Evolutionary conservation across 2,113 vertebrate genomes (phyloP).

Genomic region (Lucifuga dentata): DNA sequence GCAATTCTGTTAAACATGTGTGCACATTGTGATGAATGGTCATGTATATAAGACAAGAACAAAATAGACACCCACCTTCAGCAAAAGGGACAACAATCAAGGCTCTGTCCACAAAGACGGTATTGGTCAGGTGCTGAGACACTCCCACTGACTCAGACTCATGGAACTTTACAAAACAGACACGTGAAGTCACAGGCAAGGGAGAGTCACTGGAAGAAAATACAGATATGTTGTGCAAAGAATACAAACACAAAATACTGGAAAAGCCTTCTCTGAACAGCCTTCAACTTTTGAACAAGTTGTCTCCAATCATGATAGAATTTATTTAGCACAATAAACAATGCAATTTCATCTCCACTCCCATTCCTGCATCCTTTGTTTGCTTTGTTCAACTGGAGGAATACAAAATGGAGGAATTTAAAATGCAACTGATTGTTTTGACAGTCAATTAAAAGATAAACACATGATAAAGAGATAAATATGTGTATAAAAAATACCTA

Average conservation of each 20-base stretch:
- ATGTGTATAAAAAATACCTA: too few species aligned
- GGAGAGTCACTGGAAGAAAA: slow-evolving; percentile 96
- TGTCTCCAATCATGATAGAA: slow-evolving; percentile 23
- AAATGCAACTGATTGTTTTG: too few species aligned
- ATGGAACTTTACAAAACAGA: slow-evolving; percentile 99
- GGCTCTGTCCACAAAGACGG: slow-evolving; percentile 99
- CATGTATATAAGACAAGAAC: slow-evolving; percentile 24
- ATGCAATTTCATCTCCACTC: too few species aligned
- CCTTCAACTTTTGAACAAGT: background rate
- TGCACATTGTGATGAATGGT: slow-evolving; percentile 47
- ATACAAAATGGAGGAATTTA: too few species aligned
- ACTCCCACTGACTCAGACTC: slow-evolving; percentile 97
- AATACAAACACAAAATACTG: slow-evolving; percentile 72
- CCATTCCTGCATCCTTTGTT: too few species aligned
- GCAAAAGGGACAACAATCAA: slow-evolving; percentile 99
- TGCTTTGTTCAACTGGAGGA: too few species aligned
- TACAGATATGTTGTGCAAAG: slow-evolving; percentile 84
- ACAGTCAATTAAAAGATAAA: too few species aligned
- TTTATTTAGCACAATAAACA: too few species aligned
- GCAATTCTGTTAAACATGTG: slow-evolving; percentile 42
- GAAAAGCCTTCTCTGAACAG: slow-evolving; percentile 48
- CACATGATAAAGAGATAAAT: too few species aligned
- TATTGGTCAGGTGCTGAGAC: slow-evolving; percentile 99
- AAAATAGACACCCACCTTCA: slow-evolving; percentile 94
- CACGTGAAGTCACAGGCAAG: slow-evolving; percentile 98